Conservation (phyloP, 1,140 invertebrate genomes). For the Drosophila pandora region DNA sequence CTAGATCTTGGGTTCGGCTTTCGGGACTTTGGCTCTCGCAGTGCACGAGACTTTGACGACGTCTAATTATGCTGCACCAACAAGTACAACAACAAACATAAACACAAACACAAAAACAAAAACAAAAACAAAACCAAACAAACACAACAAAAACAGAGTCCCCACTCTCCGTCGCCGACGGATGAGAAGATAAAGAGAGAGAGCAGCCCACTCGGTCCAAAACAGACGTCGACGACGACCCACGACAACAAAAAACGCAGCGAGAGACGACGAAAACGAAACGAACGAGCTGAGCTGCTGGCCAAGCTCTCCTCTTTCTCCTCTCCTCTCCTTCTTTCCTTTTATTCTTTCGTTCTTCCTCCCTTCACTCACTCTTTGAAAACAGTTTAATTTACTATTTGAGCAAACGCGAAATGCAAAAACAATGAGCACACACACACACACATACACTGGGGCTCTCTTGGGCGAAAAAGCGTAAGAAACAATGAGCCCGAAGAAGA, state of each 20-base stretch:
- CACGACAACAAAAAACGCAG: conserved; percentile 70
- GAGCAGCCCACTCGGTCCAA: conserved; percentile 31
- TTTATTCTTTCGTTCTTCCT: conserved; percentile 21
- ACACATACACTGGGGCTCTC: conserved; percentile 7
- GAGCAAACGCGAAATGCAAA: conserved; percentile 53
- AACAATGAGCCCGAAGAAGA: neutral
- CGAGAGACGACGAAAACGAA: conserved; percentile 44
- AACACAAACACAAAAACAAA: conserved; percentile 4
- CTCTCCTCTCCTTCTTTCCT: conserved; percentile 19
- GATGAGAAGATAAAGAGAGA: conserved; percentile 22
- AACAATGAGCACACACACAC: conserved; percentile 49
- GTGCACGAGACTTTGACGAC: conserved; percentile 26
- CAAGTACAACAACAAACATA: conserved; percentile 19
- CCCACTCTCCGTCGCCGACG: no score
- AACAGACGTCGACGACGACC: conserved; percentile 53
- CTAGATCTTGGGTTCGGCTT: conserved; percentile 11
- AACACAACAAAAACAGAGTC: no score
- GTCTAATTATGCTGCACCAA: conserved; percentile 45
- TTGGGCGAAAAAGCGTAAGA: conserved; percentile 11
- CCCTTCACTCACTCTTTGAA: conserved; percentile 42
- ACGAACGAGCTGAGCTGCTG: conserved; percentile 31
- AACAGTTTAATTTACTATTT: conserved; percentile 56
- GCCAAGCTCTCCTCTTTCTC: conserved; percentile 13
- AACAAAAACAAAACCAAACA: neutral
- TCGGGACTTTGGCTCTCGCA: conserved; percentile 13